Conservation (phyloP, 2,113 vertebrate genomes). For the Suricata suricatta region DNA sequence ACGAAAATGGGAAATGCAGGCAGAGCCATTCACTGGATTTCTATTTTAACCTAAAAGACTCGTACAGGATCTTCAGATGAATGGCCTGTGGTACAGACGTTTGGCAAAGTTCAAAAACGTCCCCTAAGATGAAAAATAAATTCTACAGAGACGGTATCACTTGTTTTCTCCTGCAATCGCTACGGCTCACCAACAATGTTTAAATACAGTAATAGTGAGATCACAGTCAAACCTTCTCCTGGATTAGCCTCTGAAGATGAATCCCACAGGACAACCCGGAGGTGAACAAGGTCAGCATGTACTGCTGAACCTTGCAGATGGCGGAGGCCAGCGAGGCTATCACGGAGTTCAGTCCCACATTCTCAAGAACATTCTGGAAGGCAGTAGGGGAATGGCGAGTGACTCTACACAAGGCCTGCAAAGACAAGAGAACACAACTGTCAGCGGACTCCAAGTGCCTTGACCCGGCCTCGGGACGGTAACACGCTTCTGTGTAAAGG, state of each 20-base stretch:
- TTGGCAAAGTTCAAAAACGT: neutral
- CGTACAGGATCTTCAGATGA: neutral
- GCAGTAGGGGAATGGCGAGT: slow-evolving; percentile 88
- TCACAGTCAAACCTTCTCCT: slow-evolving; percentile 89
- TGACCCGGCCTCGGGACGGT: neutral
- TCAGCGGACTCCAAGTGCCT: neutral
- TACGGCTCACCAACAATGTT: neutral
- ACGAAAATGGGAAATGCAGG: neutral
- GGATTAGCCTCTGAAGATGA: slow-evolving; percentile 91
- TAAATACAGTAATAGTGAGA: neutral
- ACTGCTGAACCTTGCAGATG: slow-evolving; percentile 92
- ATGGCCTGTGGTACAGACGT: neutral
- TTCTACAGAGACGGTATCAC: neutral
- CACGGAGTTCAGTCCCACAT: slow-evolving; percentile 90
- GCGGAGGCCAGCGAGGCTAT: slow-evolving; percentile 88
- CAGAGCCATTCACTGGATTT: neutral
- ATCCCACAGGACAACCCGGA: slow-evolving; percentile 89
- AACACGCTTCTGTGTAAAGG: neutral
- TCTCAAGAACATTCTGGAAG: slow-evolving; percentile 95
- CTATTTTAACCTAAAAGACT: neutral
- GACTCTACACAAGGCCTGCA: slow-evolving; percentile 93
- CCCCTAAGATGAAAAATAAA: neutral
- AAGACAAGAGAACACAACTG: neutral
- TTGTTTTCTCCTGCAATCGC: neutral
- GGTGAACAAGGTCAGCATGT: slow-evolving; percentile 91